phyloP scores from a whole-genome alignment of 2,888 invertebrate genomes.

The Drosophila barbarae region DNA sequence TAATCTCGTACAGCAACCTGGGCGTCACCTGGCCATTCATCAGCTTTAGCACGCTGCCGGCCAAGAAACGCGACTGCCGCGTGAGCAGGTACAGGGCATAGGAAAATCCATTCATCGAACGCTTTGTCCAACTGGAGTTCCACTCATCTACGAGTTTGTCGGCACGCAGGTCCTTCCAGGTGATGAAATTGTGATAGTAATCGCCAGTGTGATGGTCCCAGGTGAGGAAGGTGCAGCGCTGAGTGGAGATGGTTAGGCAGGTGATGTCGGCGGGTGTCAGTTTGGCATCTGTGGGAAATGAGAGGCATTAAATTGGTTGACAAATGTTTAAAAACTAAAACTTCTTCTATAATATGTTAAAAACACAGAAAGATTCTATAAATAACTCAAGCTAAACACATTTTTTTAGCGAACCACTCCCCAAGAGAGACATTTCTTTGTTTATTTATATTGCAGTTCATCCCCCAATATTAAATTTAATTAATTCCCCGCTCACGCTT shows the following conservation, averaged over 20 bases:
- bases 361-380: background rate
- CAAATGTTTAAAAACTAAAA: too few relatives aligned
- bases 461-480: background rate
- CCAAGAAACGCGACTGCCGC: slow-evolving; percentile 88
- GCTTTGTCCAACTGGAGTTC: slow-evolving; percentile 88
- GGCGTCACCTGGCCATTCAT: slow-evolving; percentile 91
- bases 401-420: background rate
- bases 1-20: slow-evolving; percentile 88
- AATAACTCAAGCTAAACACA: background rate
- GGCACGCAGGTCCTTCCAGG: slow-evolving; percentile 94
- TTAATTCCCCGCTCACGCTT: background rate
- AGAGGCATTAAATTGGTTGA: too few relatives aligned
- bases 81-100: slow-evolving; percentile 88
- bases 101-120: slow-evolving; percentile 79
- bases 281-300: slow-evolving; percentile 83
- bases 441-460: background rate
- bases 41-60: slow-evolving; percentile 91
- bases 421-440: background rate
- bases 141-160: slow-evolving; percentile 86
- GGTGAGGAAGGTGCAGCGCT: slow-evolving; percentile 89
- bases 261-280: slow-evolving; percentile 85
- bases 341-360: background rate
- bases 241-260: slow-evolving; percentile 91
- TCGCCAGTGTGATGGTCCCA: slow-evolving; percentile 89
- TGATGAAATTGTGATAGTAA: slow-evolving; percentile 91